Percentiles rank a stretch among this genome's conserved stretches.
These are phyloP conservation scores for Myathropa florea DNA, from an alignment of 2,888 invertebrate species.

Conservation along the genomic window DNA sequence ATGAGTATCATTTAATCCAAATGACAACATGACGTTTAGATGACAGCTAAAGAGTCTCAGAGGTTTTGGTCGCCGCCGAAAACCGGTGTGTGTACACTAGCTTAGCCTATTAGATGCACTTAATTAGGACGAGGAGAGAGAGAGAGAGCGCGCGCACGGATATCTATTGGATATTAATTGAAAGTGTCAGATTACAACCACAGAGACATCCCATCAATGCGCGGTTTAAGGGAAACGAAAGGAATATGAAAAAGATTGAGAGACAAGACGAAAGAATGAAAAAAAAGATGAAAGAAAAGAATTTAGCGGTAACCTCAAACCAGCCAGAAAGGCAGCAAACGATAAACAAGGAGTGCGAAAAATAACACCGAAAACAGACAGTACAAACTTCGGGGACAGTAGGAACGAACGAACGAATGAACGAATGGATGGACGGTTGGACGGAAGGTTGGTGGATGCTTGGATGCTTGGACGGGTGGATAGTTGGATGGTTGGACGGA, in stretches of 20 bases:
- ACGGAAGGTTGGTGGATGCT: not conserved
- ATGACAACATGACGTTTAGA: constrained; percentile 56
- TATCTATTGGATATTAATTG: constrained; percentile 72
- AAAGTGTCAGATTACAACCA: constrained; percentile 71
- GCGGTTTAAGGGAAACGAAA: constrained; percentile 35
- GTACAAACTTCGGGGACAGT: constrained; percentile 9
- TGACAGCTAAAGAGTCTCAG: constrained; percentile 36
- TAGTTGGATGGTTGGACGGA: constrained; percentile 3
- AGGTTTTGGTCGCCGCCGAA: not conserved
- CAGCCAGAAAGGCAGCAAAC: constrained; percentile 58
- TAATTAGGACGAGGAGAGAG: constrained; percentile 20
- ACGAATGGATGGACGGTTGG: not conserved
- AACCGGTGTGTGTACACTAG: not conserved
- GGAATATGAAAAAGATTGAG: not conserved
- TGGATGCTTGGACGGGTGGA: not conserved
- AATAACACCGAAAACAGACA: constrained; percentile 70
- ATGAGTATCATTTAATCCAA: constrained; percentile 37
- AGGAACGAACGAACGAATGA: not conserved
- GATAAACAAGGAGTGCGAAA: constrained; percentile 69
- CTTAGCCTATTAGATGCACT: constrained; percentile 28
- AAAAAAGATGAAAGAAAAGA: constrained; percentile 22
- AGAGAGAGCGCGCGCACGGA: not conserved
- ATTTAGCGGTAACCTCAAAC: constrained; percentile 59
- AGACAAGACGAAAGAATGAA: not conserved
- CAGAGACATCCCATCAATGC: constrained; percentile 48